Conservation (phyloP, 2,888 invertebrate genomes). For the Erannis defoliaria region DNA sequence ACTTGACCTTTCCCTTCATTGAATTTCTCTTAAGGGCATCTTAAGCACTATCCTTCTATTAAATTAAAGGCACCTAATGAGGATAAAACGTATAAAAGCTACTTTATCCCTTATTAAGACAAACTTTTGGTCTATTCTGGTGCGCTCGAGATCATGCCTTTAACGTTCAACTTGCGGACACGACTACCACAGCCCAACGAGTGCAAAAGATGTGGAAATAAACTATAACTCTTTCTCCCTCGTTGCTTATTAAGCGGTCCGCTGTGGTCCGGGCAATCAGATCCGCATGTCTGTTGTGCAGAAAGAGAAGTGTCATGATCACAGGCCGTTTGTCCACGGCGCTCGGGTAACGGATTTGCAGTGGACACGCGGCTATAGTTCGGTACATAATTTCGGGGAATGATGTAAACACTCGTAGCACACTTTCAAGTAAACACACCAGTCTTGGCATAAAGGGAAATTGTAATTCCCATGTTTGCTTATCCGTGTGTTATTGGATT, state of each 20-base stretch:
- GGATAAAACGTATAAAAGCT: slow-evolving; percentile 18
- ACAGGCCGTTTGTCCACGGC: no score
- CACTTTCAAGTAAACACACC: slow-evolving; percentile 14
- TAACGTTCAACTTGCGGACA: neutral
- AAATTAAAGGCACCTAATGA: slow-evolving; percentile 18
- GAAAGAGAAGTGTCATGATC: no score
- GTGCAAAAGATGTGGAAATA: no score
- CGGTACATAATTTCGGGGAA: no score
- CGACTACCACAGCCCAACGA: no score
- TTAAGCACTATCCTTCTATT: slow-evolving; percentile 14
- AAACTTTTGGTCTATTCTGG: neutral
- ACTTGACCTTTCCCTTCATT: slow-evolving; percentile 7
- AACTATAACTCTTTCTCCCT: no score
- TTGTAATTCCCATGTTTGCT: slow-evolving; percentile 18
- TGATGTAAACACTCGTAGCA: no score
- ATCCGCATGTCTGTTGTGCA: no score
- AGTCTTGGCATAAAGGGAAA: slow-evolving; percentile 18
- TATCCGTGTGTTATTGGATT: slow-evolving; percentile 24
- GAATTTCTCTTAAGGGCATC: neutral
- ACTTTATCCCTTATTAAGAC: slow-evolving; percentile 13
- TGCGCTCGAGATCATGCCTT: neutral
- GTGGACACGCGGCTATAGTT: no score
- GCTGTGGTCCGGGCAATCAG: no score
- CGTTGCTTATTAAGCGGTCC: no score
- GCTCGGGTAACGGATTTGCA: no score